Percentiles rank a stretch among this genome's conserved stretches.
These are phyloP conservation scores for Pteruthius melanotis DNA, from an alignment of 2,113 vertebrate genomes.

Conservation along the genomic window DNA sequence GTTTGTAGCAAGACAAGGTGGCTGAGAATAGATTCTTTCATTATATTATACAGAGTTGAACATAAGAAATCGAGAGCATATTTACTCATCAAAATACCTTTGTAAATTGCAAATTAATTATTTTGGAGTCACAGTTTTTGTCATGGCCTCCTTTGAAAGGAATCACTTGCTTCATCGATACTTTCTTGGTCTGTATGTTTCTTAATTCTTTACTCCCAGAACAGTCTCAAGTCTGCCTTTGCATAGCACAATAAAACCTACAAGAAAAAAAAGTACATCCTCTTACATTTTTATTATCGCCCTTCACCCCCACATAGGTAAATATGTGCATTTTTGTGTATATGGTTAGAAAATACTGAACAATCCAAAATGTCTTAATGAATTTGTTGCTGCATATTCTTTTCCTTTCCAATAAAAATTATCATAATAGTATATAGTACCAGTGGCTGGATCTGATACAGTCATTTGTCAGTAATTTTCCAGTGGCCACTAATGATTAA, in stretches of 20 bases:
- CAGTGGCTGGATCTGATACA: not conserved
- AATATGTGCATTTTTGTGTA: not conserved
- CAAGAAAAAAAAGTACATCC: not conserved
- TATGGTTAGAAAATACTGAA: not conserved
- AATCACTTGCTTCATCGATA: not conserved
- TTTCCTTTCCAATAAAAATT: not conserved
- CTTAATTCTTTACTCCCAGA: not conserved
- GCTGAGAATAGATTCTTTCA: not conserved
- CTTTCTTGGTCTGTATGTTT: not conserved
- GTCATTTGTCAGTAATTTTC: not conserved
- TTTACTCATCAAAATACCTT: not conserved
- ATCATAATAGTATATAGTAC: too few species aligned
- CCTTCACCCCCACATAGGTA: not conserved
- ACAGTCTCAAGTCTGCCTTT: not conserved
- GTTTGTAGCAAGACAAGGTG: not conserved
- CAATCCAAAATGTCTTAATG: not conserved
- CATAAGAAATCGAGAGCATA: not conserved
- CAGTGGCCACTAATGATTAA: not conserved
- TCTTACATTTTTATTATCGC: not conserved
- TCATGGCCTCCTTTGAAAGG: not conserved
- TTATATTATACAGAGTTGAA: not conserved
- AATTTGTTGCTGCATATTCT: not conserved
- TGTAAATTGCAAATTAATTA: not conserved
- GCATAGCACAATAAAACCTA: not conserved
- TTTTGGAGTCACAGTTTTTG: not conserved